Evolutionary conservation across 2,888 invertebrate species (phyloP).

Genomic region (Amorpha juglandis): DNA sequence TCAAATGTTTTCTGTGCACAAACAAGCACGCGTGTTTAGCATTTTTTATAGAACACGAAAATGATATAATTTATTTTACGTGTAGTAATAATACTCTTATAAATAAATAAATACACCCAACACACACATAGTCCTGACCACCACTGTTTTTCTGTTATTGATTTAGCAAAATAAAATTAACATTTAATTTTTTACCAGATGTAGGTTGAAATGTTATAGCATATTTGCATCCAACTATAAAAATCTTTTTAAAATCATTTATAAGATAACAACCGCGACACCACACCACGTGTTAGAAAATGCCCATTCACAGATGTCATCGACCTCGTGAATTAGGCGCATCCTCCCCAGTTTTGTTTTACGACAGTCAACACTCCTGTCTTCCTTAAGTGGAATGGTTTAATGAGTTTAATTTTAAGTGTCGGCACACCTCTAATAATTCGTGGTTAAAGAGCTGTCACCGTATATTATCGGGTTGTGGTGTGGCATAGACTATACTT

Average conservation of each 20-base stretch:
- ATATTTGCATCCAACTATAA: no score
- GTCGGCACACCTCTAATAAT: constrained; percentile 9
- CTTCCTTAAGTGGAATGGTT: constrained; percentile 19
- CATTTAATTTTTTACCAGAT: no score
- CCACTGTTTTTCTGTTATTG: no score
- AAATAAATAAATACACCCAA: no score
- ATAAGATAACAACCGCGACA: not conserved
- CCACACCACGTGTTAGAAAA: not conserved
- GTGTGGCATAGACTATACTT: not conserved
- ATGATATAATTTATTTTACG: no score
- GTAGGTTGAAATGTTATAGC: no score
- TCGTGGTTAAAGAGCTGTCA: constrained; percentile 10
- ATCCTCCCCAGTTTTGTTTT: constrained; percentile 45
- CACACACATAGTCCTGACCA: no score
- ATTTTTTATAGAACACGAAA: no score
- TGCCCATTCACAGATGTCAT: constrained; percentile 39
- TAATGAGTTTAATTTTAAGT: constrained; percentile 21
- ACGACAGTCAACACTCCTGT: constrained; percentile 7
- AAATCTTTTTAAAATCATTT: no score
- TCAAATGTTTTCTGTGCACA: not conserved
- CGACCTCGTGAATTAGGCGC: constrained; percentile 55
- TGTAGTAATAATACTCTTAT: no score
- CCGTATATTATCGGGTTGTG: constrained; percentile 7
- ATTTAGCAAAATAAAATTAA: no score
- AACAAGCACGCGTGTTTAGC: not conserved